These are phyloP conservation scores for Xiphophorus couchianus DNA, from an alignment of 2,113 vertebrate genomes.

Conservation along the genomic window DNA sequence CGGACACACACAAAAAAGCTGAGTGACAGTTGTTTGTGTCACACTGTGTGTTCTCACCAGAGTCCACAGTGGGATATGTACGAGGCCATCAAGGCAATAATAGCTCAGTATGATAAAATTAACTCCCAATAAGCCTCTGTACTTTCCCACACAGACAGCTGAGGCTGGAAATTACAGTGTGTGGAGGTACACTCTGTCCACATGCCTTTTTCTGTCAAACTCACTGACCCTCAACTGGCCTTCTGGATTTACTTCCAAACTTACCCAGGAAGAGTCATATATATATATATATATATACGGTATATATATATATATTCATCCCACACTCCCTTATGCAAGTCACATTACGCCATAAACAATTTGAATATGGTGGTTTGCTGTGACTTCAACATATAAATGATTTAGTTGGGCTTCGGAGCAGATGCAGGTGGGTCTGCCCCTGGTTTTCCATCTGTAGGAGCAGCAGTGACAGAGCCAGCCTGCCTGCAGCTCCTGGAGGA, in stretches of 20 bases:
- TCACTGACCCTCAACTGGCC: slow-evolving; percentile 56
- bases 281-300: no score
- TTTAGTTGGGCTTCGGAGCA: slow-evolving; percentile 19
- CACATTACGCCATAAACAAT: slow-evolving; percentile 31
- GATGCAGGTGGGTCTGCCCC: slow-evolving; percentile 32
- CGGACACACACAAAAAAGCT: slow-evolving; percentile 25
- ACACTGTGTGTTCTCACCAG: slow-evolving; percentile 30
- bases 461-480: slow-evolving; percentile 33
- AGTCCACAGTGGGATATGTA: slow-evolving; percentile 39
- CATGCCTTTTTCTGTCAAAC: slow-evolving; percentile 47
- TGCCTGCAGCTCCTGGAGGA: slow-evolving; percentile 26
- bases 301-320: slow-evolving; percentile 22
- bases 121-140: slow-evolving; percentile 59
- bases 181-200: slow-evolving; percentile 46
- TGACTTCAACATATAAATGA: slow-evolving; percentile 23
- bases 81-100: slow-evolving; percentile 62
- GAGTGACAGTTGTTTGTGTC: slow-evolving; percentile 46
- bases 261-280: slow-evolving; percentile 25
- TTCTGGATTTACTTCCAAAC: slow-evolving; percentile 38
- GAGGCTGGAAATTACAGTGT: slow-evolving; percentile 44
- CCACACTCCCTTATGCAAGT: slow-evolving; percentile 54
- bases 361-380: slow-evolving; percentile 18
- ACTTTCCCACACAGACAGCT: slow-evolving; percentile 59
- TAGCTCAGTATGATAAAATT: slow-evolving; percentile 64
- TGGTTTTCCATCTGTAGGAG: slow-evolving; percentile 30